Evolutionary conservation across 1,140 invertebrate species (phyloP).

Genomic region (Drosophila takahashii): DNA sequence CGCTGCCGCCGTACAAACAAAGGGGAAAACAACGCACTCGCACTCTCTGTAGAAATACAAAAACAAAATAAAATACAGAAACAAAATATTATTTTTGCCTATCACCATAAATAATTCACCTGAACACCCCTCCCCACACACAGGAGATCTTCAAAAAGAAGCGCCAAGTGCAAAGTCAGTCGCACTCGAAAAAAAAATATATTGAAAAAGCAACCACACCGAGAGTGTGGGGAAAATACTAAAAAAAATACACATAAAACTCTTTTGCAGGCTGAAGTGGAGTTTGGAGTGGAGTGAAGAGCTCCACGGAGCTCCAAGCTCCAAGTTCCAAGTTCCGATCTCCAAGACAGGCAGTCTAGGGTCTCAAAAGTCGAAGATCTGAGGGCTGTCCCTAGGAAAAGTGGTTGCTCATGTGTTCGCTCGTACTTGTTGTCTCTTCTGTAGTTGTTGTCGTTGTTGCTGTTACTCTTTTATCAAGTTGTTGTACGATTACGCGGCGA

Average conservation of each 20-base stretch:
- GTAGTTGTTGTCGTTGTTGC: constrained; percentile 4
- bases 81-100: constrained; percentile 80
- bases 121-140: constrained; percentile 14
- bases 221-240: constrained; percentile 16
- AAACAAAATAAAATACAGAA: constrained; percentile 27
- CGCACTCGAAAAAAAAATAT: constrained; percentile 79
- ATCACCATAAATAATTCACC: constrained; percentile 83
- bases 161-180: constrained; percentile 78
- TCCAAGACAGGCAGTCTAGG: constrained; percentile 77
- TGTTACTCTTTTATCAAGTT: constrained; percentile 68
- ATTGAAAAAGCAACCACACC: constrained; percentile 44
- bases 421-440: constrained; percentile 19
- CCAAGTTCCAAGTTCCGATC: constrained; percentile 25
- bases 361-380: constrained; percentile 29
- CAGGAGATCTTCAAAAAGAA: constrained; percentile 82
- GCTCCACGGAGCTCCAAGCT: constrained; percentile 12
- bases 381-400: constrained; percentile 61
- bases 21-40: constrained; percentile 43
- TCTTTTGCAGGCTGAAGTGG: constrained; percentile 56
- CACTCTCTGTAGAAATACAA: constrained; percentile 8
- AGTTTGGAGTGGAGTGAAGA: constrained; percentile 38
- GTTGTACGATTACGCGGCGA: constrained; percentile 48
- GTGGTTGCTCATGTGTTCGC: constrained; percentile 7
- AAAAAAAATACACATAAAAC: constrained; percentile 54
- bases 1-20: constrained; percentile 65